A percentile compares a stretch with the other conserved stretches of the same genome.
These are phyloP conservation scores for Conus ventricosus DNA, from an alignment of 1,140 invertebrate species.

Conservation along the genomic window DNA sequence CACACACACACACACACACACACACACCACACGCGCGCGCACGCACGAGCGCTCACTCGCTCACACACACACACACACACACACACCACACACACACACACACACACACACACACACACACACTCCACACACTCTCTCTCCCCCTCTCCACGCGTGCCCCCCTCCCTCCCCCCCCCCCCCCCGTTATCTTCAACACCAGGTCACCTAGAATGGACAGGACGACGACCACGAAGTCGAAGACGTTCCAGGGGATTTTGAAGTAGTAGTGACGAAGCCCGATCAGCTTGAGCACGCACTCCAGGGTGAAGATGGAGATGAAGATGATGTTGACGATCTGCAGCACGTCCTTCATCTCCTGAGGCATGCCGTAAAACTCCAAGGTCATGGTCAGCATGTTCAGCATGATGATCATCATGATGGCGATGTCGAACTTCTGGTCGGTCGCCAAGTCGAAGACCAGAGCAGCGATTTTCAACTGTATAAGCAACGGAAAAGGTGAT, in stretches of 20 bases:
- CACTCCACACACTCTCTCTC: background rate
- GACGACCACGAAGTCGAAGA: slow-evolving; percentile 99
- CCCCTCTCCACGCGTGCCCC: background rate
- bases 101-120: background rate
- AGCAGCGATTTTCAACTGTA: slow-evolving; percentile 95
- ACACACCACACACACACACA: background rate
- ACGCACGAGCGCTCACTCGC: background rate
- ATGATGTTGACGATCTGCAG: slow-evolving; percentile 95
- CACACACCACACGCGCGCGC: background rate
- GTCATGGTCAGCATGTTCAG: slow-evolving; percentile 99
- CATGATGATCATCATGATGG: slow-evolving; percentile 99
- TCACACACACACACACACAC: background rate
- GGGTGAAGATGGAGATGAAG: slow-evolving; percentile 98
- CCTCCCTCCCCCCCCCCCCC: too few relatives aligned
- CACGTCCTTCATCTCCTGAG: slow-evolving; percentile 85
- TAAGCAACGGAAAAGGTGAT: slow-evolving; percentile 54
- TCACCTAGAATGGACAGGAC: slow-evolving; percentile 90
- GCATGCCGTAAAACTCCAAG: slow-evolving; percentile 95
- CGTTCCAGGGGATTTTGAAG: slow-evolving; percentile 99
- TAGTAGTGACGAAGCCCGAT: slow-evolving; percentile 97
- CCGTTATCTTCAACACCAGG: background rate
- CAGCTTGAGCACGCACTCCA: slow-evolving; percentile 97
- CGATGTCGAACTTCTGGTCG: slow-evolving; percentile 99
- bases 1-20: background rate
- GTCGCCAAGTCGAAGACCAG: slow-evolving; percentile 98